Evolutionary conservation across 2,113 vertebrate species (phyloP), one percentile per base, ranked within the genome.

Genomic region (Myotis brandtii): DNA sequence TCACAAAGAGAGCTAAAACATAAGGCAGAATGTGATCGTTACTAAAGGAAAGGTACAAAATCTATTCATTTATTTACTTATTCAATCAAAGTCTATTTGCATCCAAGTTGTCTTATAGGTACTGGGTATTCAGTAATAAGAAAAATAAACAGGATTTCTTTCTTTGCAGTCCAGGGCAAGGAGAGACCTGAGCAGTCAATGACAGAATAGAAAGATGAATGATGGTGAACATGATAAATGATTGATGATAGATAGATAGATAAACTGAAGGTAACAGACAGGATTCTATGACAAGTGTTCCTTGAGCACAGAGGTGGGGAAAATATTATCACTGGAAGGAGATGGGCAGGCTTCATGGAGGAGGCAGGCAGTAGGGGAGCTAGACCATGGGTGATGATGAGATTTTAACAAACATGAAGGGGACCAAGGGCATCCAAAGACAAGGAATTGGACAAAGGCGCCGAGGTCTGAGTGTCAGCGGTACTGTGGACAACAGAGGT

Each of bases 41-140:
- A 79, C 27, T 37, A 59, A 75, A 56, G n/a, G 59, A 93, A 95
- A 82, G 13, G 14, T 50, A 77, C 10, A 69, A 75, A 69, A 96
- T 76, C 85, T 97, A 62, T 80, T 85, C 91, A 95, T n/a, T 91
- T 83, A 82, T 72, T 90, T 43, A 77, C 20, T 91, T 21, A 40
- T 62, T 82, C n/a, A 82, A 73, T 82, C 6, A 67, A 95, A 88
- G 85, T 40, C 56, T 56, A 93, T 52, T 89, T 62, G n/a, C 66
- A 30, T 77, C 21, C 34, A 79, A 75, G 32, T 23, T 86, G 18
- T 91, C 62, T 77, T 34, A 81, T 13, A 84, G 66, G 52, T 66
- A 3, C 25, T 59, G 50, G 25, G 50, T 81, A 75, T 37, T 1
- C 73, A 72, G 54, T 37, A 37, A 14, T 56, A 64, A 88, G 82